These are phyloP conservation scores for Plecotus auritus DNA, from an alignment of 2,113 vertebrate species.

Conservation along the genomic window DNA sequence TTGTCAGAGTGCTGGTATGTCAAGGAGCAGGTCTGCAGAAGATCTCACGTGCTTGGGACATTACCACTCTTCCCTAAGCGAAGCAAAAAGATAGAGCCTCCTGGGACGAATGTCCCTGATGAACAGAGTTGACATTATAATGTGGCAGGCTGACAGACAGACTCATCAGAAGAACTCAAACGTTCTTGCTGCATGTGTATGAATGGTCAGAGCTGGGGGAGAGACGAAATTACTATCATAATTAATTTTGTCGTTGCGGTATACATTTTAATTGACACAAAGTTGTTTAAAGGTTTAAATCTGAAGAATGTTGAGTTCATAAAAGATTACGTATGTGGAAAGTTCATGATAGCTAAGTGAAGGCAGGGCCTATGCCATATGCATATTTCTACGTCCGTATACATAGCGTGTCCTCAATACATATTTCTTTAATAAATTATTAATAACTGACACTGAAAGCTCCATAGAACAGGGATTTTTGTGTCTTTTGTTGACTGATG, in stretches of 20 bases:
- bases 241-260: slow-evolving; percentile 66
- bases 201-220: slow-evolving; percentile 58
- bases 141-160: slow-evolving; percentile 70
- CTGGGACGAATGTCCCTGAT: slow-evolving; percentile 51
- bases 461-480: not conserved
- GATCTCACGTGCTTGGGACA: not conserved
- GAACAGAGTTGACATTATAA: slow-evolving; percentile 72
- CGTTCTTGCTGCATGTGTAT: slow-evolving; percentile 41
- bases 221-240: slow-evolving; percentile 62
- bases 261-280: slow-evolving; percentile 52
- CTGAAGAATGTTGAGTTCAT: not conserved
- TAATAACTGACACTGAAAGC: not conserved
- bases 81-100: slow-evolving; percentile 56
- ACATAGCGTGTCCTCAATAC: not conserved
- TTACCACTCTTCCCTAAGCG: slow-evolving; percentile 52
- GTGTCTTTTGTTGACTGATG: not conserved
- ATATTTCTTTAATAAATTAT: not conserved
- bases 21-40: slow-evolving; percentile 8
- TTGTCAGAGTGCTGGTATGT: not conserved
- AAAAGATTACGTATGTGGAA: not conserved
- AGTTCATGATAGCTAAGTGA: not conserved
- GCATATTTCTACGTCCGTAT: not conserved
- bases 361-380: not conserved
- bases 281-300: slow-evolving; percentile 30
- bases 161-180: slow-evolving; percentile 60